phyloP scores from a whole-genome alignment of 1,140 invertebrate species.

The Acromyrmex echinatior region DNA sequence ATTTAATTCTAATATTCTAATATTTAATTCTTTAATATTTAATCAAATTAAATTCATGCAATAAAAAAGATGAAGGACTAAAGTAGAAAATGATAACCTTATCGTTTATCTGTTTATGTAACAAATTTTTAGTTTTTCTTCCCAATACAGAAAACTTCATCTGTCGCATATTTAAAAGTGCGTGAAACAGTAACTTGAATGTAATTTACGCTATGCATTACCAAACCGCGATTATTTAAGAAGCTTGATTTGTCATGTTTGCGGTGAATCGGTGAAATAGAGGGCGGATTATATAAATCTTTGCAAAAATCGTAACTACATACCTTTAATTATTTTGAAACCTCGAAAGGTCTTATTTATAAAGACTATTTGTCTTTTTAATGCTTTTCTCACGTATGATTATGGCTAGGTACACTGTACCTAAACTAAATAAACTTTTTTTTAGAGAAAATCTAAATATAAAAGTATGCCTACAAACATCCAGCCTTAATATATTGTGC shows the following conservation, averaged over 20 bases:
- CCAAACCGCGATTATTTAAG: background rate
- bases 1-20: background rate
- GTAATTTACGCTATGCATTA: background rate
- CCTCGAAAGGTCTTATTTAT: background rate
- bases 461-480: constrained; percentile 5
- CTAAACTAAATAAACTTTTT: background rate
- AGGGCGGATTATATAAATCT: background rate
- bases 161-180: background rate
- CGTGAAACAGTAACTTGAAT: background rate
- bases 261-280: constrained; percentile 26
- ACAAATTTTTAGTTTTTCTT: constrained; percentile 4
- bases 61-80: background rate
- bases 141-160: background rate
- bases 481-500: background rate
- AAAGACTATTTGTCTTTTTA: background rate
- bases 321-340: background rate
- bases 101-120: background rate
- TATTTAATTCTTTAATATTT: background rate
- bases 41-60: background rate
- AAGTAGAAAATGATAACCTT: background rate
- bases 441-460: constrained; percentile 7
- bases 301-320: background rate
- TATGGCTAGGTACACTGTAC: background rate
- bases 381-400: background rate
- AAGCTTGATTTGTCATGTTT: constrained; percentile 2